Conservation (phyloP, 2,797 vertebrate genomes). For the Capromys pilorides region DNA sequence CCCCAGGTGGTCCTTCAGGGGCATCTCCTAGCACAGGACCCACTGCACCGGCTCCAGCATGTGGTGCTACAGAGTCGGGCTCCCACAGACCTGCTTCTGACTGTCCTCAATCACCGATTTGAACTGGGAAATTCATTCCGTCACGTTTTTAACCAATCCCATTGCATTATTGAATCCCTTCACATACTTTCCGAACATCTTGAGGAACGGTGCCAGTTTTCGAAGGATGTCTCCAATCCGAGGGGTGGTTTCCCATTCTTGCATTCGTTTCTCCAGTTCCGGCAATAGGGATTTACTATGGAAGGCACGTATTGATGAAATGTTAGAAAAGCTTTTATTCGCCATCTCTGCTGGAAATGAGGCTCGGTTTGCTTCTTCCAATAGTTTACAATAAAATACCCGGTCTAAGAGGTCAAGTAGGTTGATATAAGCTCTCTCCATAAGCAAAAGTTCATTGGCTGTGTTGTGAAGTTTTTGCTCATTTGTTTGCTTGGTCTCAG, state of each 20-base stretch:
- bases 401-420: conserved; percentile 94
- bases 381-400: conserved; percentile 93
- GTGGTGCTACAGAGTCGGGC: too few species aligned
- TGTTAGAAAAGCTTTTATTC: conserved; percentile 99
- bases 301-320: conserved; percentile 94
- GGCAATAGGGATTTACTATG: conserved; percentile 97
- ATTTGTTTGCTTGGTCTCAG: conserved; percentile 91
- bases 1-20: too few species aligned
- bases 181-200: conserved; percentile 99
- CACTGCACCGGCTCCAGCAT: too few species aligned
- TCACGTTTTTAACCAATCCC: conserved; percentile 96
- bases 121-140: conserved; percentile 93
- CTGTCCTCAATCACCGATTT: conserved; percentile 95
- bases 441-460: conserved; percentile 96
- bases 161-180: conserved; percentile 97
- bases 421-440: conserved; percentile 95
- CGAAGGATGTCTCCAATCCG: conserved; percentile 97
- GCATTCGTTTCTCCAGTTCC: conserved; percentile 97
- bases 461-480: conserved; percentile 98
- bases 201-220: conserved; percentile 97
- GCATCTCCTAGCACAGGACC: too few species aligned
- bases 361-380: conserved; percentile 95
- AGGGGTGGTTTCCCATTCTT: conserved; percentile 93
- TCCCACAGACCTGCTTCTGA: conserved; percentile 83
- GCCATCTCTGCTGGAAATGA: conserved; percentile 95